Evolutionary conservation across 1,140 invertebrate genomes (phyloP), one percentile per base, ranked within the genome.

Genomic region (Aphidius gifuensis): DNA sequence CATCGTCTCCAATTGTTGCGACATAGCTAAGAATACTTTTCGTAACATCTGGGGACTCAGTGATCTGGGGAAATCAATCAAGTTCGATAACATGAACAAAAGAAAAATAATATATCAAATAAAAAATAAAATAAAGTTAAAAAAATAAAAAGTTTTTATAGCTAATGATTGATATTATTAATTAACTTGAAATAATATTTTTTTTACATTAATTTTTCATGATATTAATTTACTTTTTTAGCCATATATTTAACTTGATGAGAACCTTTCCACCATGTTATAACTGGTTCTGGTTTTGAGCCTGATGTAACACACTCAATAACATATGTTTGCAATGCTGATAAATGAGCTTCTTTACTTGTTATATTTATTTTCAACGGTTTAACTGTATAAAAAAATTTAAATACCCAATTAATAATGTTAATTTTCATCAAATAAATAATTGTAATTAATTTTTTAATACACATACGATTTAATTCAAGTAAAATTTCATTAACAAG

Each of bases 241-340:
- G 89, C 88, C 75, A 89, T 85, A 72, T 87, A 84, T 77, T 91
- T 90, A 11, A 93, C 85, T 72, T 90, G 90, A 68, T 90, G 84
- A 67, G 84, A 88, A 44, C 90, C 90, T 74, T 92, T 92, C 90
- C 90, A 94, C 85, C 84, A 87, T 9, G 90, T 89, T 68, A 94
- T 91, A n/a, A 87, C 82, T 5, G 92, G 90, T 66, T 90, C 86
- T 1, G 93, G 92, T 61, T 88, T 82, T 0, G 92, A 93, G 47
- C 92, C 93, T 0, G 86, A 86, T 48, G 90, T 90, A 67, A 87
- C 84, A 72, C 93, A 95, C 71, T 92, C 89, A 40, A 95, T 85
- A 67, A 93, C 91, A 72, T 92, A 92, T 53, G 88, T 83, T 71
- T 87, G 88, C 21, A 74, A 50, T 9, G 76, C 75, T n/a, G 72